Percentiles rank a stretch among this genome's conserved stretches.
Conservation (phyloP, 2,888 invertebrate genomes). For the Bruchidius siliquastri region DNA sequence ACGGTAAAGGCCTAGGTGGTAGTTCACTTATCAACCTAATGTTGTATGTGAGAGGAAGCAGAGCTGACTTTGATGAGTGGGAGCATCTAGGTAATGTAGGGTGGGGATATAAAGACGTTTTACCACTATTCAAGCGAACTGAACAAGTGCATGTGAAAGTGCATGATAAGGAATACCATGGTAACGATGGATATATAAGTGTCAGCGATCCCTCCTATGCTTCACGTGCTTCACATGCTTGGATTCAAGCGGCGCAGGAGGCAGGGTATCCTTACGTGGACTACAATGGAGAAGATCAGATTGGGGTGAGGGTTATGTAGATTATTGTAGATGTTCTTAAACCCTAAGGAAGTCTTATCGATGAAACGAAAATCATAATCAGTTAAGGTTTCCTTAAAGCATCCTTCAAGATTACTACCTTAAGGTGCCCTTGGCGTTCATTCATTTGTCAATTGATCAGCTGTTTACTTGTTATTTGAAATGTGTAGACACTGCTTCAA, state of each 20-base stretch:
- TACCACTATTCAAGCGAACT: constrained; percentile 45
- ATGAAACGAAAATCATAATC: no score
- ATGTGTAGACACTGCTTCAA: no score
- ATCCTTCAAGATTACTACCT: no score
- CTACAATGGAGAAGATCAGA: constrained; percentile 60
- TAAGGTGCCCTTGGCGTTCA: no score
- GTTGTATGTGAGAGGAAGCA: constrained; percentile 58
- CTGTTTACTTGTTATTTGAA: no score
- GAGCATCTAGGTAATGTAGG: constrained; percentile 52
- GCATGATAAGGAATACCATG: constrained; percentile 39
- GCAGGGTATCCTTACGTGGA: constrained; percentile 65
- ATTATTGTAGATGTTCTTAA: no score
- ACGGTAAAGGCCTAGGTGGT: constrained; percentile 58
- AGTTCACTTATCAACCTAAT: constrained; percentile 46
- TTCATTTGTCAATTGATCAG: no score
- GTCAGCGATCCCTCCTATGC: constrained; percentile 40
- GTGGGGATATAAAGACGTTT: constrained; percentile 50
- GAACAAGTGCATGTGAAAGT: constrained; percentile 38
- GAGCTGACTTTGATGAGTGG: constrained; percentile 68
- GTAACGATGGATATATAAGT: constrained; percentile 42
- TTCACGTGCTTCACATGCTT: constrained; percentile 50
- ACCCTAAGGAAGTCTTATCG: no score
- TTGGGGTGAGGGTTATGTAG: constrained; percentile 49
- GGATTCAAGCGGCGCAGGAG: constrained; percentile 55
- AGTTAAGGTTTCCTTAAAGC: no score